Conservation (phyloP, 1,140 invertebrate species). For the Tribolium castaneum region DNA sequence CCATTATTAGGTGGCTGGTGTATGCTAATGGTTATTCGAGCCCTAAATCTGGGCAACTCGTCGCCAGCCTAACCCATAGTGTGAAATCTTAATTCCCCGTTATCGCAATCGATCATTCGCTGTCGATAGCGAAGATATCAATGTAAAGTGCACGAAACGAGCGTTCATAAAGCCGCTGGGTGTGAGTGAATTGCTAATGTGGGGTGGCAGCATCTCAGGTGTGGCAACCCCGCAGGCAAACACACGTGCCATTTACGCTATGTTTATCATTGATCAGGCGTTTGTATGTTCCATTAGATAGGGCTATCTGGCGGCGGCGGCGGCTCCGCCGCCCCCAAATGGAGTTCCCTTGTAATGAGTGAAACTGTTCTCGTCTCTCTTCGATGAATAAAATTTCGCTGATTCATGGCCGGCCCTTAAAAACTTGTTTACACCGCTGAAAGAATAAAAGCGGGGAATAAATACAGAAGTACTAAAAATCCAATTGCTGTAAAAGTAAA, state of each 20-base stretch:
- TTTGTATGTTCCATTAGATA: slow-evolving; percentile 47
- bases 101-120: slow-evolving; percentile 35
- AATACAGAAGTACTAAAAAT: slow-evolving; percentile 32
- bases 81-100: neutral
- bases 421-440: slow-evolving; percentile 22
- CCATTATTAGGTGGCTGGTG: slow-evolving; percentile 2
- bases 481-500: slow-evolving; percentile 35
- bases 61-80: neutral
- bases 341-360: neutral
- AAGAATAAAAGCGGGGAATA: slow-evolving; percentile 28
- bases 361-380: neutral
- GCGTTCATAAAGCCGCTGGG: slow-evolving; percentile 8
- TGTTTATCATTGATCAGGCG: slow-evolving; percentile 48
- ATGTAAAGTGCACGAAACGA: slow-evolving; percentile 2
- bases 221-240: slow-evolving; percentile 30
- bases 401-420: slow-evolving; percentile 12
- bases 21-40: slow-evolving; percentile 10
- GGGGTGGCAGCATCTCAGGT: slow-evolving; percentile 42
- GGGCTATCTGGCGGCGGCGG: slow-evolving; percentile 26
- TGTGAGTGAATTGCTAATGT: slow-evolving; percentile 10
- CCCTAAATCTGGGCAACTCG: neutral
- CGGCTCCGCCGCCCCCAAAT: neutral
- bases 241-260: slow-evolving; percentile 47
- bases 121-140: slow-evolving; percentile 1
- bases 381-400: slow-evolving; percentile 8